phyloP scores from a whole-genome alignment of 1,140 invertebrate species.

The Diploscapter pachys region DNA sequence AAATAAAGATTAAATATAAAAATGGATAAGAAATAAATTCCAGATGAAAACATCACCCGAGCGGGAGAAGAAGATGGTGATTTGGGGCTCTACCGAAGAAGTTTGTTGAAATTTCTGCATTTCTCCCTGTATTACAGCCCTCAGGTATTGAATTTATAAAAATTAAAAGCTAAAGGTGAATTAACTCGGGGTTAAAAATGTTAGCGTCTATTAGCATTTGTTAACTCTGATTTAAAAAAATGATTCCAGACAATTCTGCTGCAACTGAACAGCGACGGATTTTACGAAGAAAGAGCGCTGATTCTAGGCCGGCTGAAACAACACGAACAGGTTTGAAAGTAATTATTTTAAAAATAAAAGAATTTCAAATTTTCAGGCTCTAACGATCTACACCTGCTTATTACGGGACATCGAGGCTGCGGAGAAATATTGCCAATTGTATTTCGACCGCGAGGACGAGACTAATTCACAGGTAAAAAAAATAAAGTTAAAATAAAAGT shows the following conservation, averaged over 20 bases:
- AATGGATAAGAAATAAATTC: background rate
- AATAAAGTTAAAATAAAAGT: background rate
- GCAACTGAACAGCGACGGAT: conserved; percentile 10
- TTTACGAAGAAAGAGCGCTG: conserved; percentile 32
- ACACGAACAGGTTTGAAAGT: conserved; percentile 20
- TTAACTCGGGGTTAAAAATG: no score
- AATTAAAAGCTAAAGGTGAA: no score
- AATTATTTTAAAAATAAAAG: background rate
- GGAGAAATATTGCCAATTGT: conserved; percentile 28
- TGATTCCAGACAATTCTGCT: conserved; percentile 11
- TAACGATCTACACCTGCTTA: conserved; percentile 13
- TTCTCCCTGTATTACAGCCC: conserved; percentile 34
- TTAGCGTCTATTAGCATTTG: no score
- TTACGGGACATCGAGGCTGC: conserved; percentile 26
- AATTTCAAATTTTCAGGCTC: conserved; percentile 4
- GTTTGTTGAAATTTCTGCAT: conserved; percentile 22
- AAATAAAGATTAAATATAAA: background rate
- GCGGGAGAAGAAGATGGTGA: conserved; percentile 36
- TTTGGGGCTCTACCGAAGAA: conserved; percentile 18
- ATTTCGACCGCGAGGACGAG: conserved; percentile 20
- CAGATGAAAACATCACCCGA: conserved; percentile 32
- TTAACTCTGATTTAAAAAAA: no score
- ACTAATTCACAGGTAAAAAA: conserved; percentile 23
- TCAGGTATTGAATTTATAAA: background rate
- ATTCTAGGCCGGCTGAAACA: conserved; percentile 28